A percentile compares a stretch with the other conserved stretches of the same genome.
Conservation (phyloP, 2,888 invertebrate species). For the Sceliomorpha sp. region DNA sequence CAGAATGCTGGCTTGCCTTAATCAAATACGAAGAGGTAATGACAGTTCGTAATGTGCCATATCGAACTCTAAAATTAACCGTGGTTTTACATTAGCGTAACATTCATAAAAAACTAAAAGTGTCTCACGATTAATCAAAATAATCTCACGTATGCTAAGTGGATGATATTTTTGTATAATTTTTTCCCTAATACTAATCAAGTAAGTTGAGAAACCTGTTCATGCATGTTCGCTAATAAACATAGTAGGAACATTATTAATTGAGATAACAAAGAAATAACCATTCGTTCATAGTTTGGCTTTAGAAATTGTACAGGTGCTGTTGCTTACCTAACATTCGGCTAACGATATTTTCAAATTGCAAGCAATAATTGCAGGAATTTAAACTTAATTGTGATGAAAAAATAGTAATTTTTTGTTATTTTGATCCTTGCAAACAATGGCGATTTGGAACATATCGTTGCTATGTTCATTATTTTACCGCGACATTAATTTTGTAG, state of each 20-base stretch:
- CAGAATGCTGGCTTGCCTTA: slow-evolving; percentile 86
- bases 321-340: slow-evolving; percentile 16
- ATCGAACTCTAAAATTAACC: slow-evolving; percentile 17
- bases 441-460: no score
- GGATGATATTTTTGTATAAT: background rate
- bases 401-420: no score
- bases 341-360: no score
- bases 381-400: no score
- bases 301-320: slow-evolving; percentile 24
- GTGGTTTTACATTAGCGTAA: slow-evolving; percentile 15
- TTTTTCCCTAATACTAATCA: background rate
- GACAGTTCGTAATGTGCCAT: slow-evolving; percentile 42
- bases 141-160: background rate
- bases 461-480: no score
- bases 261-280: no score
- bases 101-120: background rate
- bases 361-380: no score
- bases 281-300: background rate
- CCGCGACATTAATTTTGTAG: no score
- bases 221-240: background rate
- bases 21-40: slow-evolving; percentile 83
- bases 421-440: no score
- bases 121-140: background rate
- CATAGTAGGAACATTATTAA: background rate
- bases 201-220: background rate